Base-by-base conservation (phyloP, 1,140 invertebrate genomes). In the Leptopilina clavipes region DNA sequence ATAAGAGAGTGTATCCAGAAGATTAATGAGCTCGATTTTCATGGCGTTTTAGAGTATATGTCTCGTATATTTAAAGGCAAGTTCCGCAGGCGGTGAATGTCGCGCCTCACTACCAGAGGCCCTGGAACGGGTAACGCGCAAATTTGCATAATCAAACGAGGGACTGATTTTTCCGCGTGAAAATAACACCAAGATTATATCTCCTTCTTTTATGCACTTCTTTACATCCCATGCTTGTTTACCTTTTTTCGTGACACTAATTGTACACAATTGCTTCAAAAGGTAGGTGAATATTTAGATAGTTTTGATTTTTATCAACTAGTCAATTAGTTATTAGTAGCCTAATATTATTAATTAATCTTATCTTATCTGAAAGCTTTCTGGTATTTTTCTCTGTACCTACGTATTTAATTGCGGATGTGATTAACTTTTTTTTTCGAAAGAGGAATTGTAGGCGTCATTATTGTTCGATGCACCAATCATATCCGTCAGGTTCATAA, bases 101-200 rank as follows among this genome's bases (percentile, higher is more conserved):
- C 19, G 59, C 59, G 22, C 22, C 59, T 65, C 22, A 8, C 25
- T 31, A 14, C 12, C 14, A 12, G n/a, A 65, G 22, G 31, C 22
- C 56, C 12, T 31, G 59, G 25, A 11, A 14, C 5, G 59, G 59
- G 59, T 37, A 37, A 37, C 59, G 11, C 25, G 59, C 19, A 65
- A 65, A 65, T 65, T 65, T 74, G 73, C 52, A 74, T 43, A 65
- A 43, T 22, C 52, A 22, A 56, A 59, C 56, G 45, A 52, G 31
- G 14, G 8, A 37, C 22, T 56, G 73, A 59, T 54, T 74, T 74
- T 56, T 65, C 73, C 54, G 54, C 73, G 54, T 19, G 54, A 74
- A 74, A 74, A 40, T 22, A 59, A 25, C 73, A 45, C 52, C 31
- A 37, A 59, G 37, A 56, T 56, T 43, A 52, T 70, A 31, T 73